Base-by-base conservation (phyloP, 2,113 vertebrate species). In the Machaerirhynchus nigripectus region DNA sequence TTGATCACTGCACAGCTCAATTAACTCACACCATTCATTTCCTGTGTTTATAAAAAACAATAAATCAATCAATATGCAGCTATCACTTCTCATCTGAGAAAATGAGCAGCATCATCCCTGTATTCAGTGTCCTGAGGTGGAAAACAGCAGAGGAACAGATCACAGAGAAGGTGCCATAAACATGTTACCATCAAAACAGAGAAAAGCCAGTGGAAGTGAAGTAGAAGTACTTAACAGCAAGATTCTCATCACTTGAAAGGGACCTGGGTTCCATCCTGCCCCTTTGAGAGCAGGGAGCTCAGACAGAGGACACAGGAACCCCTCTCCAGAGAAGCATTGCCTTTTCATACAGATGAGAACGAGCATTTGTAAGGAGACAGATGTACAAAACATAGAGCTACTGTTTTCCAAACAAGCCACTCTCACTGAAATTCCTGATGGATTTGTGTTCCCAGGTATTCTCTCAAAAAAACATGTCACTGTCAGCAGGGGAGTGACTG, bases 401-500 rank as follows among this genome's bases (percentile, higher is more conserved):
- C 77, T 61, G 5, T 60, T 86, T 90, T 59, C 56, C 92, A 93
- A 85, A 73, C 31, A 89, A 94, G 26, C 12, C 31, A 56, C 40
- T 83, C 78, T 84, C 52, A 63, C 10, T 94, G 73, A 84, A 89
- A 90, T 92, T 90, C 61, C 73, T 53, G 83, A 84, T 60, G 79
- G 90, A 90, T 91, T 86, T 94, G 27, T 70, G 64, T 64, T 84
- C 79, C 60, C 44, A 60, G 56, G 65, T 87, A 47, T 67, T 52
- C 42, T 93, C 76, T 71, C 68, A 89, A 55, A 90, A 93, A 77
- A 69, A 3, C 86, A 10, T 21, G 59, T 55, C 89, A 49, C 60
- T 89, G 73, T 89, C 95, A 96, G 84, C 80, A 78, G 71, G 39
- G 79, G 53, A 92, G 71, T 71, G 83, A 56, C 44, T 88, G 90